phyloP scores from a whole-genome alignment of 2,113 vertebrate species.

The Lathamus discolor region DNA sequence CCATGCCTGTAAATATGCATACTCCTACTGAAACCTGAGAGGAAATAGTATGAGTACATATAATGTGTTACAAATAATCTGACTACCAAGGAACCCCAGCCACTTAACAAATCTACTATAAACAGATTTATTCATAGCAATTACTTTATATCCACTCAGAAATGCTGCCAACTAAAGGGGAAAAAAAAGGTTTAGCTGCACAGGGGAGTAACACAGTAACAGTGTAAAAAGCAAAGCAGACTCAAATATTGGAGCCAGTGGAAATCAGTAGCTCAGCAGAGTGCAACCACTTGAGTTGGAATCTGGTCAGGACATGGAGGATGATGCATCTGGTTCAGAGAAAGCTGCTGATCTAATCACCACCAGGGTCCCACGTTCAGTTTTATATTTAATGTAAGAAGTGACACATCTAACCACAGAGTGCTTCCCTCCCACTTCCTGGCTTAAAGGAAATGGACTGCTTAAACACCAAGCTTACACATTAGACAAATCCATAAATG shows the following conservation, averaged over 20 bases:
- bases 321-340: neutral
- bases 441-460: neutral
- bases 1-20: neutral
- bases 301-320: neutral
- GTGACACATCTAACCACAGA: neutral
- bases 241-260: neutral
- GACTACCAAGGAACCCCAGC: neutral
- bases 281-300: neutral
- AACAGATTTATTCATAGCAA: neutral
- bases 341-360: neutral
- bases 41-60: neutral
- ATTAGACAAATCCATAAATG: neutral
- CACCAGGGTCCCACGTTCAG: fast-evolving
- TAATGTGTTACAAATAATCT: neutral
- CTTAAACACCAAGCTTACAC: neutral
- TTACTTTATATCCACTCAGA: neutral
- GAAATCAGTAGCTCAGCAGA: neutral
- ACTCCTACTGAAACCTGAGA: neutral
- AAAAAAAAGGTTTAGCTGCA: neutral
- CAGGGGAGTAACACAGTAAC: neutral
- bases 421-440: neutral
- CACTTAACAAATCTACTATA: neutral
- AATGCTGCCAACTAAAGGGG: neutral
- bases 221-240: neutral
- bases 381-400: neutral